Evolutionary conservation across 2,888 invertebrate genomes (phyloP), one percentile per base, ranked within the genome.

Genomic region (Hylaea fasciaria): DNA sequence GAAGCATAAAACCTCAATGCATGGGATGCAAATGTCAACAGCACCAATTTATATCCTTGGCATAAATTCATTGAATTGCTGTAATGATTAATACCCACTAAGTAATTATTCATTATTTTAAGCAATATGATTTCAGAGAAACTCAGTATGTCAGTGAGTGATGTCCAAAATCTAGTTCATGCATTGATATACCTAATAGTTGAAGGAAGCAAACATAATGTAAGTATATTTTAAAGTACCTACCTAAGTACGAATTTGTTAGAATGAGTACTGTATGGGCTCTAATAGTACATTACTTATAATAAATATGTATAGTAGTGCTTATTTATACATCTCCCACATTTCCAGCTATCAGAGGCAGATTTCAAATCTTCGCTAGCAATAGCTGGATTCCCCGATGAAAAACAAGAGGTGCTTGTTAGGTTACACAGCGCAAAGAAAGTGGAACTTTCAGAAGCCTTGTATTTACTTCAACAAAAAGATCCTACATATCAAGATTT

Each of bases 131-230:
- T 85, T 87, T 59, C 86, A 94, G 94, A 94, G 73, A 95, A 95
- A 78, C 80, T 95, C 44, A 84, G 93, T 56, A 92, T 94, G 12
- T 86, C 93, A 37, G 62, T 91, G 10, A 86, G 91, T 64, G 80
- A 83, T 47, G 93, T 95, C 28, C 94, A 94, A 78, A 94, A 94
- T 79, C 92, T 95, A 43, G 93, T 96, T 12, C 95, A 96, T 86
- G 96, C 95, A 16, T 83, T 97, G 53, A 93, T 96, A n/a, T 95
- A 96, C 81, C 89, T 96, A 49, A 87, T 96, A 49, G 86, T 96
- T 14, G 94, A 96, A 84, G 94, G 94, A 66, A 95, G 95, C 70
- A 95, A 95, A 85, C 93, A 95, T 66, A 94, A 95, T 88, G 95
- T 95, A 82, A 87, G 87, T 86, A 73, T 41, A 1, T 12, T 13